Percentiles rank a stretch among this genome's conserved stretches.
These are phyloP conservation scores for Ianthella basta DNA, from an alignment of 37 sponge, comb jelly and placozoan genomes.

Conservation along the genomic window DNA sequence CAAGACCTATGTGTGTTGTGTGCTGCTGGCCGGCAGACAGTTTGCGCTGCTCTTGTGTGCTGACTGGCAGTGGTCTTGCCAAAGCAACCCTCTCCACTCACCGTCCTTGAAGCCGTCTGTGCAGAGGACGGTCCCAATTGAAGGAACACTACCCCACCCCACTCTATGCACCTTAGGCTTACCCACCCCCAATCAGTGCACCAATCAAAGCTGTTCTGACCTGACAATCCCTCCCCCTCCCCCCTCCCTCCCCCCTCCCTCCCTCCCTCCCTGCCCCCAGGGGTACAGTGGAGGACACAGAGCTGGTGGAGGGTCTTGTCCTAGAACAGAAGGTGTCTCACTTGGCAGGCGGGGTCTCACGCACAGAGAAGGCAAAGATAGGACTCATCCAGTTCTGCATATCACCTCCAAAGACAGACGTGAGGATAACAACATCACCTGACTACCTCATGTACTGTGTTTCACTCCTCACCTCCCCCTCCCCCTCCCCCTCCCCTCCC, in stretches of 20 bases:
- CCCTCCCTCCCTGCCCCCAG: slow-evolving; percentile 34
- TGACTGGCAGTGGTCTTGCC: slow-evolving; percentile 7
- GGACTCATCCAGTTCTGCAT: slow-evolving; percentile 99
- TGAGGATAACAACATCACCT: slow-evolving; percentile 16
- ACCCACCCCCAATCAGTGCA: too few species aligned
- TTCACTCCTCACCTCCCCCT: neutral
- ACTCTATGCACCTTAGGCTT: too few species aligned
- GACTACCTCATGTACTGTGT: neutral
- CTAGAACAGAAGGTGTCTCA: slow-evolving; percentile 95
- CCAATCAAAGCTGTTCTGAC: too few species aligned
- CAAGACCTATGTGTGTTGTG: too few species aligned
- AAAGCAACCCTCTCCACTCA: slow-evolving; percentile 20
- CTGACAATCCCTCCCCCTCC: neutral
- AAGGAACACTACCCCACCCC: neutral
- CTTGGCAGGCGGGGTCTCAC: slow-evolving; percentile 78
- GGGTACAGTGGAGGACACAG: slow-evolving; percentile 99
- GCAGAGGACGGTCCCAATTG: slow-evolving; percentile 1
- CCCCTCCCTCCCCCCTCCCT: neutral
- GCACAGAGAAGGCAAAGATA: slow-evolving; percentile 98
- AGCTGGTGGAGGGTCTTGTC: slow-evolving; percentile 98
- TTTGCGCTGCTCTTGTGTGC: neutral
- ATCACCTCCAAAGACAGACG: slow-evolving; percentile 98
- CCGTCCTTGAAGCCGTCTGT: neutral
- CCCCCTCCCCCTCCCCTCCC: neutral
- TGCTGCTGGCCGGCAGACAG: neutral